Base-by-base conservation (phyloP, 2,888 invertebrate species). In the Norana najaformis region DNA sequence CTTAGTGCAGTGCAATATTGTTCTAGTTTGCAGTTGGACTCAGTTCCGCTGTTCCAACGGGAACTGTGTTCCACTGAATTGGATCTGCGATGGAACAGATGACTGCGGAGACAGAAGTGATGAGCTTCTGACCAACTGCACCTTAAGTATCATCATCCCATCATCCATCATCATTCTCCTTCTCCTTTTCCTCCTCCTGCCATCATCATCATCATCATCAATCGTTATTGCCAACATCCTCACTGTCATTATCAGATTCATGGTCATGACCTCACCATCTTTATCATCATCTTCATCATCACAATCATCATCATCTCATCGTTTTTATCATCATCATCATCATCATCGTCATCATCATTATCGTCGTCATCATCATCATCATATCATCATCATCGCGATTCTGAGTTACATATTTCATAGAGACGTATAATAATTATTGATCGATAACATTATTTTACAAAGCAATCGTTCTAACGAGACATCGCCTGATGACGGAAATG, bases 11-110 rank as follows among this genome's bases (percentile, higher is more conserved):
- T 47, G 2, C 23, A 23, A 6, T 5, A 47, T 23, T 47, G 47
- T 5, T 69, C 47, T 88, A 37, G 35, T 20, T n/a, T 89, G 89
- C 34, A 14, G 16, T 30, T 20, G 14, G 16, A 41, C 38, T 8
- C 2, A 83, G 53, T 89, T 89, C 37, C 41, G 37, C 30, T 90
- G 89, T 53, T 23, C 85, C 23, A 89, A 90, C 36, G 39, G 41
- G n/a, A 88, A 53, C 85, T 90, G 90, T 69, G 69, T 90, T 41
- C 88, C 90, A 38, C 30, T 47, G 47, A 20, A 30, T 37, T 88
- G 90, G 41, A 85, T 69, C 34, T 90, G 90, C 83, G 90, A 83
- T 35, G 34, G 37, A 20, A 82, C 69, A 38, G 38, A 89, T 53
- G 90, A 83, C 36, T 90, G 89, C 34, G 88, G 35, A 16, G 89